phyloP scores from a whole-genome alignment of 2,797 vertebrate species.

The Acrossocheilus wenchowensis region DNA sequence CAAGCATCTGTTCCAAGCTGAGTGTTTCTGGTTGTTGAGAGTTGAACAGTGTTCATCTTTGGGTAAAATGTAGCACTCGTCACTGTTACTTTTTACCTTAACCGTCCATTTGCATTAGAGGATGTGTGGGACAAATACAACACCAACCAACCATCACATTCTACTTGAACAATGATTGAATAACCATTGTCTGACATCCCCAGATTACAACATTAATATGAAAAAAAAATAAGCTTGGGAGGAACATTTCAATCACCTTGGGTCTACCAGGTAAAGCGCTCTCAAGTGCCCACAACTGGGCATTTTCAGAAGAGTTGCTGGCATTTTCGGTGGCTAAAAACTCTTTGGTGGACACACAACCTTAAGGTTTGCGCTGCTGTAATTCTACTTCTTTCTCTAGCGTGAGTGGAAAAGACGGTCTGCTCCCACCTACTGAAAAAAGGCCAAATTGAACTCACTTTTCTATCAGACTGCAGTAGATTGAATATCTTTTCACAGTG shows the following conservation, averaged over 20 bases:
- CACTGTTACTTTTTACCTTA: not conserved
- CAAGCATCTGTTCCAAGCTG: not conserved
- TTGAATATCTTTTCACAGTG: conserved; percentile 73
- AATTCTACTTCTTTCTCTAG: conserved; percentile 28
- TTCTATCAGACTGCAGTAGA: conserved; percentile 73
- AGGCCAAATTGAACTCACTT: conserved; percentile 62
- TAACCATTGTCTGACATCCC: not conserved
- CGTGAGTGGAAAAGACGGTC: conserved; percentile 44
- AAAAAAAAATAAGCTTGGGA: no score
- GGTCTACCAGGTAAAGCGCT: no score
- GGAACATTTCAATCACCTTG: no score
- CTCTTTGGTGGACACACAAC: conserved; percentile 27
- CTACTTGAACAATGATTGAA: not conserved
- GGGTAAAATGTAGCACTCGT: not conserved
- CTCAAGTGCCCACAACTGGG: no score
- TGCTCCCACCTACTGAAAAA: conserved; percentile 32
- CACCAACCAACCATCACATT: not conserved
- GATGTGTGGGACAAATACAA: not conserved
- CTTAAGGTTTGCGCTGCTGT: conserved; percentile 15
- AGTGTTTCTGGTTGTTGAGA: not conserved
- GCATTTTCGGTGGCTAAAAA: not conserved
- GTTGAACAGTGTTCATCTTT: not conserved
- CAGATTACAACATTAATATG: not conserved
- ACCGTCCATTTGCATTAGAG: not conserved
- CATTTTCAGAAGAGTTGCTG: not conserved